Conservation (phyloP, 1,140 invertebrate genomes). For the Cydia strobilella region DNA sequence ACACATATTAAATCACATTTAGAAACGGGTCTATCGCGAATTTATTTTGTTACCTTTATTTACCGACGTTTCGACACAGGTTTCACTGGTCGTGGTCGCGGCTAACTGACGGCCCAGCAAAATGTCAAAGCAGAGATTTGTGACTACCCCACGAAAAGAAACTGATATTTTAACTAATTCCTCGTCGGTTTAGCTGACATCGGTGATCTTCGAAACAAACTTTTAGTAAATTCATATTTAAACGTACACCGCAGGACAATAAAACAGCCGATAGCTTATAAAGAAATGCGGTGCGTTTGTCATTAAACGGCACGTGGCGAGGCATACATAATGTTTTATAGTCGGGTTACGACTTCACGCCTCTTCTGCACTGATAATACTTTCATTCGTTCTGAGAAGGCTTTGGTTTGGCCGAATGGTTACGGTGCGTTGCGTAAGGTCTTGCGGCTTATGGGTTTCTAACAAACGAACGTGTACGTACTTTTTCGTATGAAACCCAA, state of each 20-base stretch:
- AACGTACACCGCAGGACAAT: conserved; percentile 47
- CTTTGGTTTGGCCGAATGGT: neutral
- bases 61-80: too few relatives aligned
- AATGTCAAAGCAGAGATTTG: too few relatives aligned
- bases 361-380: conserved; percentile 70
- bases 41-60: too few relatives aligned
- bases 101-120: too few relatives aligned
- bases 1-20: too few relatives aligned
- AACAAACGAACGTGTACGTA: too few relatives aligned
- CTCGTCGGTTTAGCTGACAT: conserved; percentile 43
- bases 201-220: too few relatives aligned
- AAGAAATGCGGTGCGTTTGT: conserved; percentile 47
- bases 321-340: conserved; percentile 79
- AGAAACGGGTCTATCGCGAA: too few relatives aligned
- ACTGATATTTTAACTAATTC: too few relatives aligned
- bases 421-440: conserved; percentile 17
- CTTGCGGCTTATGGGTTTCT: neutral
- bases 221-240: conserved; percentile 37
- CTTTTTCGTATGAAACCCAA: too few relatives aligned
- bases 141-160: too few relatives aligned
- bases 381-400: conserved; percentile 72
- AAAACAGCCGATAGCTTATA: conserved; percentile 49
- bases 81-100: too few relatives aligned
- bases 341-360: conserved; percentile 75
- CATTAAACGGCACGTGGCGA: conserved; percentile 73